A percentile compares a stretch with the other conserved stretches of the same genome.
Evolutionary conservation across 2,113 vertebrate genomes (phyloP).

Genomic region (Burhinus oedicnemus): DNA sequence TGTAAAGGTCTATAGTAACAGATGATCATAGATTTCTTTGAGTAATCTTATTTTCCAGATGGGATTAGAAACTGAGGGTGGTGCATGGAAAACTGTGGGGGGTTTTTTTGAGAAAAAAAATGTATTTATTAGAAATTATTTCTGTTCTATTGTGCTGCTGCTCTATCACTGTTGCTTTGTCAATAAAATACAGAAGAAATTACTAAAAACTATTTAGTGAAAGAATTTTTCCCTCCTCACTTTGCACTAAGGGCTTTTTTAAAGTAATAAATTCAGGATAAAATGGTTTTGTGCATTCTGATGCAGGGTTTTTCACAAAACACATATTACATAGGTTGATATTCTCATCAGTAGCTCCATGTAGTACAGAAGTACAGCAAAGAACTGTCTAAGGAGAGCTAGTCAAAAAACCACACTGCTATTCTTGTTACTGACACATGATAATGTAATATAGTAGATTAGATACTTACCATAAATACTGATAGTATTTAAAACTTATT

Average conservation of each 20-base stretch:
- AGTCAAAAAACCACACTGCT: background rate
- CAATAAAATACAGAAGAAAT: background rate
- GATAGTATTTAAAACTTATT: background rate
- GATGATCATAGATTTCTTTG: background rate
- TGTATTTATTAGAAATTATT: background rate
- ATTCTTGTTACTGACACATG: background rate
- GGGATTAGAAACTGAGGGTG: background rate
- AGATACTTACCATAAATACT: background rate
- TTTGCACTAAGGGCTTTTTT: background rate
- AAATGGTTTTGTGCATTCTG: background rate
- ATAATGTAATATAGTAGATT: background rate
- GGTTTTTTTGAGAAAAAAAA: background rate
- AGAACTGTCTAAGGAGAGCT: background rate
- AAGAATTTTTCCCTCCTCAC: background rate
- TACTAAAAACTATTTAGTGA: background rate
- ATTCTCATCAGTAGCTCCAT: background rate
- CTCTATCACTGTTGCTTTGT: background rate
- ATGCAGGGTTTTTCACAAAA: background rate
- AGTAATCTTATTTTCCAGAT: background rate
- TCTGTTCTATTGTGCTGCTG: background rate
- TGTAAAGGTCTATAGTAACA: background rate
- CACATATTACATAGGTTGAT: fast-evolving
- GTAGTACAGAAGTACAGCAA: background rate
- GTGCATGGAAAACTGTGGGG: background rate
- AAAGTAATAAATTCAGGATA: background rate